These are phyloP conservation scores for Eulemur mongoz DNA, from an alignment of 2,797 vertebrate species.

Conservation along the genomic window DNA sequence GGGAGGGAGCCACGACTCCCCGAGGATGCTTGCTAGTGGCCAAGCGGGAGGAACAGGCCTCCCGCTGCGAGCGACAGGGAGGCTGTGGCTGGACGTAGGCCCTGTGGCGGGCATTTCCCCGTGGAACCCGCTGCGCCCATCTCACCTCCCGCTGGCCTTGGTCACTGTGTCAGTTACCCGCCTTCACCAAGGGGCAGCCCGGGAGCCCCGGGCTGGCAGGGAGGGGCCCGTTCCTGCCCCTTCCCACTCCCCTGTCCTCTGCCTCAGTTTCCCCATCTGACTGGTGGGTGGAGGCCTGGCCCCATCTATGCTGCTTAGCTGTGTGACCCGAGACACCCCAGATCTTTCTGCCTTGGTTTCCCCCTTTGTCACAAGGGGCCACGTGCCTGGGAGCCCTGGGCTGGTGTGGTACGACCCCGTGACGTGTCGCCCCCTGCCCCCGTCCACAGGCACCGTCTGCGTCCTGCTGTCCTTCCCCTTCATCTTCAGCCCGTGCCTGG, in stretches of 20 bases:
- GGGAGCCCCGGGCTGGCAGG: not conserved
- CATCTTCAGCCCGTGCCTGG: conserved; percentile 94
- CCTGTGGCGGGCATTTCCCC: not conserved
- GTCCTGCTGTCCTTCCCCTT: conserved; percentile 95
- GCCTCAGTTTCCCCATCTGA: not conserved
- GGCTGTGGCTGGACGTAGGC: not conserved
- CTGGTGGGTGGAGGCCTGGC: not conserved
- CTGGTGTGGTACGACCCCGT: accelerated
- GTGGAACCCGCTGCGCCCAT: not conserved
- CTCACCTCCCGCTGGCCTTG: not conserved
- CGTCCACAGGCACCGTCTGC: conserved; percentile 89
- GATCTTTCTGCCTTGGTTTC: not conserved
- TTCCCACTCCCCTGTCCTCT: not conserved
- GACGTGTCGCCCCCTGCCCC: not conserved
- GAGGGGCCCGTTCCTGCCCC: not conserved
- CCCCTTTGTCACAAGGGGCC: not conserved
- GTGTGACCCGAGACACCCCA: not conserved
- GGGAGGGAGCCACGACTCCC: not conserved
- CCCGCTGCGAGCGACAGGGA: not conserved
- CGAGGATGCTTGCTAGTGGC: not conserved
- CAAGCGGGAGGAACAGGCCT: not conserved
- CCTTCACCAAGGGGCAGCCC: not conserved
- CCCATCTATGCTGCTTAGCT: not conserved
- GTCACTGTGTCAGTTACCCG: not conserved
- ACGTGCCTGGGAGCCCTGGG: not conserved